Conservation (phyloP, 1,140 invertebrate genomes). For the Hetaerina americana region DNA sequence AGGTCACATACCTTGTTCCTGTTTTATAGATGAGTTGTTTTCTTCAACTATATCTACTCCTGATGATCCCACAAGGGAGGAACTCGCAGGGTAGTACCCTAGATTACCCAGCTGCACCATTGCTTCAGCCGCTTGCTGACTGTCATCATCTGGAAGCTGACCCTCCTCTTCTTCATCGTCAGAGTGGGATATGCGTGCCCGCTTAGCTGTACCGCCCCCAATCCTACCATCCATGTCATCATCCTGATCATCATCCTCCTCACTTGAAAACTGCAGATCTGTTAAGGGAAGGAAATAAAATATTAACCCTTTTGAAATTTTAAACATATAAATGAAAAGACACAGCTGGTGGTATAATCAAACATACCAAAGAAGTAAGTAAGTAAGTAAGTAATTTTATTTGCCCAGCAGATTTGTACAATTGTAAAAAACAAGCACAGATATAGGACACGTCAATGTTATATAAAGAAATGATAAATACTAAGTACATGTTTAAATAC, state of each 20-base stretch:
- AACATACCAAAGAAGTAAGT: too few relatives aligned
- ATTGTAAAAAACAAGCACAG: too few relatives aligned
- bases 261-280: conserved; percentile 61
- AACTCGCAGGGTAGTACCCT: conserved; percentile 38
- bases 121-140: conserved; percentile 68
- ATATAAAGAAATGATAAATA: too few relatives aligned
- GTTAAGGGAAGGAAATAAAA: conserved; percentile 7
- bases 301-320: too few relatives aligned
- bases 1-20: background rate
- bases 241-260: conserved; percentile 37
- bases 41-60: background rate
- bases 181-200: conserved; percentile 19
- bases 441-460: too few relatives aligned
- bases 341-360: too few relatives aligned
- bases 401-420: too few relatives aligned
- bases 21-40: background rate
- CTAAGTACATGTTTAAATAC: too few relatives aligned
- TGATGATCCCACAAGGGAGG: background rate
- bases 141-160: conserved; percentile 45
- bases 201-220: conserved; percentile 20
- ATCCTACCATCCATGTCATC: background rate
- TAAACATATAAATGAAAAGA: too few relatives aligned
- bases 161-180: conserved; percentile 21
- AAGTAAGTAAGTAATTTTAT: too few relatives aligned
- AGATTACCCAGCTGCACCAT: conserved; percentile 71